Base-by-base conservation (phyloP, 2,888 invertebrate genomes). In the Odontothrips loti region DNA sequence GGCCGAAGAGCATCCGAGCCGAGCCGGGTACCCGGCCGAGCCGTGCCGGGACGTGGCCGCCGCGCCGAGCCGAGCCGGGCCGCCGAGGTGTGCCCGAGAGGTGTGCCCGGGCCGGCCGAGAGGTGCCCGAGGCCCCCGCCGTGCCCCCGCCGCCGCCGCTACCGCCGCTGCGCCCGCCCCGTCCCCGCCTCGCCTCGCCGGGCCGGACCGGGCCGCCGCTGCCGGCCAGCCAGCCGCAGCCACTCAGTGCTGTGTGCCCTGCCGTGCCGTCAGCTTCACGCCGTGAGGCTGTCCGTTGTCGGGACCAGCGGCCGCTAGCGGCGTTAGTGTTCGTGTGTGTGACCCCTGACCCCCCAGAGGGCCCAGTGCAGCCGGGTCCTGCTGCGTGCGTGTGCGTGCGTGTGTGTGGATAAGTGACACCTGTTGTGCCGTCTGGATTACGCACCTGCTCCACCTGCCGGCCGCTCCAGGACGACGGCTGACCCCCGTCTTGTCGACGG, bases 341-440 rank as follows among this genome's bases (percentile, higher is more conserved):
- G n/a, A 58, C 58, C 20, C 58, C 20, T 20, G 58, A 58, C 58
- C 17, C 58, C 20, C 10, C 15, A 51, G 58, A 11, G 12, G n/a
- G 68, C 23, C 68, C n/a, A 68, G 23, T 68, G 68, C 23, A 9
- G 68, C 68, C 68, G 27, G 68, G 27, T 9, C 68, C 11, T 20
- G 11, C 63, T 9, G 23, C 68, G 68, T 23, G 23, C 23, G 68
- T 23, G 58, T 58, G 58, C 9, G 68, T 75, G 68, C 1, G 23
- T 4, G 68, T 23, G 68, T 75, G 68, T 27, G 68, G 4, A 27
- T 8, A 9, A 27, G 68, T 23, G 8, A 6, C 58, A 58, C 58
- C 58, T 58, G 58, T n/a, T 58, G 58, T 58, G 58, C 58, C 58
- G 58, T n/a, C 58, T 58, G 58, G 58, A 58, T 58, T 58, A 58